Percentiles rank a stretch among this genome's conserved stretches.
Evolutionary conservation across 2,113 vertebrate species (phyloP).

Genomic region (Romanogobio albipinnatus): DNA sequence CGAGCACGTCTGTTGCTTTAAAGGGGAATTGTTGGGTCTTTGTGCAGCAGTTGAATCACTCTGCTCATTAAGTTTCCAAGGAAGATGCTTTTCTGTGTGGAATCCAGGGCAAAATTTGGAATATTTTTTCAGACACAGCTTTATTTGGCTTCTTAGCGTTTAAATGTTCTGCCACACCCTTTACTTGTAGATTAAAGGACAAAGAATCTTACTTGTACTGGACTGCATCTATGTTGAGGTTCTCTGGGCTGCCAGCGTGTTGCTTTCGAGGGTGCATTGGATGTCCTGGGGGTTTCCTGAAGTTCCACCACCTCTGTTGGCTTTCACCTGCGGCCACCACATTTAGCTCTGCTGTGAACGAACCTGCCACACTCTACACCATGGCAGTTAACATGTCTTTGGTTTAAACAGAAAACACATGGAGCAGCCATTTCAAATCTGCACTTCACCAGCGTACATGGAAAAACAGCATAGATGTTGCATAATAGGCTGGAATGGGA

Average conservation of each 20-base stretch:
- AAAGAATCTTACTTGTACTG: not conserved
- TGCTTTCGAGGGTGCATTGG: not conserved
- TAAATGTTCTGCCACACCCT: not conserved
- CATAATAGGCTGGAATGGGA: not conserved
- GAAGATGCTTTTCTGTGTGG: not conserved
- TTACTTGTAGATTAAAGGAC: not conserved
- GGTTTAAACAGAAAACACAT: not conserved
- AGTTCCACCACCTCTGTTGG: not conserved
- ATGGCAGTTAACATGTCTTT: not conserved
- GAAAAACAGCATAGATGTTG: not conserved
- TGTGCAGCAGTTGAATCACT: not conserved
- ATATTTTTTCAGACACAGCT: not conserved
- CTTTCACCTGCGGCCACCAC: not conserved
- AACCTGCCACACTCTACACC: not conserved
- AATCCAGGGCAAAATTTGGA: not conserved
- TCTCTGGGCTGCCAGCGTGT: not conserved
- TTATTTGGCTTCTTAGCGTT: not conserved
- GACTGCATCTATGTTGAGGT: not conserved
- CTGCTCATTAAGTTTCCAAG: constrained; percentile 7
- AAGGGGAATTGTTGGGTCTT: not conserved
- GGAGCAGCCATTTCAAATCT: constrained; percentile 5
- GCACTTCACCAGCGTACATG: not conserved
- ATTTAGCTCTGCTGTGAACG: not conserved
- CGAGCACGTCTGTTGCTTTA: not conserved
- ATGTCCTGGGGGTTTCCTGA: not conserved